Evolutionary conservation across 2,888 invertebrate species (phyloP), one percentile per base, ranked within the genome.

Genomic region (Eremobia ochroleuca): DNA sequence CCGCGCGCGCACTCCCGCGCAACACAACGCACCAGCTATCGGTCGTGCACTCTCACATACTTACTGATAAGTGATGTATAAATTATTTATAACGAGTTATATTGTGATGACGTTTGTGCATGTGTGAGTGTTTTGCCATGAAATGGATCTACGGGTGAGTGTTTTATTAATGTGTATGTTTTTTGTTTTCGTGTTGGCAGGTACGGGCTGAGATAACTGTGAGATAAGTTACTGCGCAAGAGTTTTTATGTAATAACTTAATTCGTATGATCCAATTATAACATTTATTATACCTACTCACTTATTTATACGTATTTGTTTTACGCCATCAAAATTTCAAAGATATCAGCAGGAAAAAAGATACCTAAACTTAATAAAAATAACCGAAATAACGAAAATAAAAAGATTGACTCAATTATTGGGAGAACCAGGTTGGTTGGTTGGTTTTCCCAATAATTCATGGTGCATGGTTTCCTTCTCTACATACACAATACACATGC

Each of bases 111-210:
- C 69, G 46, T 73, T 85, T 87, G 92, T 93, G 90, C 72, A 79
- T 91, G 89, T 92, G 91, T 89, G 77, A 90, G 91, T 93, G 93
- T 82, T 79, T 90, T 91, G 86, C 78, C 78, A 94, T 94, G 92
- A 92, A 84, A 95, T 95, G 95, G 93, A 96, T 93, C 90, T 95
- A 85, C 92, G 91, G 94, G 95, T 95, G 85, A 95, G 95, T 82
- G 49, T 43, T 31, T 64, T 75, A 21, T 15, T 43, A 40, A n/a
- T 58, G 31, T 59, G 73, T 69, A 9, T 64, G 5, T 76, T n/a
- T 34, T 58, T 65, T 64, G n/a, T 46, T 69, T 78, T 65, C 18
- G 9, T n/a, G 9, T 31, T 68, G 37, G 15, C 28, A 69, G 62
- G 55, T 76, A 58, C 46, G n/a, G 59, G 49, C 21, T 18, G 25